phyloP scores from a whole-genome alignment of 2,888 invertebrate genomes.

The Cybosia mesomella region DNA sequence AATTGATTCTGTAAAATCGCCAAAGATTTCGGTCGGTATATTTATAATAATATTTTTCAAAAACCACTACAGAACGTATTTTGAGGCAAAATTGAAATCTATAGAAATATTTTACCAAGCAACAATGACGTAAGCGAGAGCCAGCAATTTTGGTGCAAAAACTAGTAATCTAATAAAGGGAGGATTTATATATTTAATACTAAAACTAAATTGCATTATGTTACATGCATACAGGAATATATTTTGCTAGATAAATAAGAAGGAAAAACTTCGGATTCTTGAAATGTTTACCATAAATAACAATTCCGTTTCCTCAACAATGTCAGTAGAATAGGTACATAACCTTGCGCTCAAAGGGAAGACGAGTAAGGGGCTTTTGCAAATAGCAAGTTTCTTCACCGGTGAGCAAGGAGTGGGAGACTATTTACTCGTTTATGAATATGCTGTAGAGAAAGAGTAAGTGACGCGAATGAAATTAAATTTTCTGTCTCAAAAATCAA shows the following conservation, averaged over 20 bases:
- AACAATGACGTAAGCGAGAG: neutral
- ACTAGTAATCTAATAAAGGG: neutral
- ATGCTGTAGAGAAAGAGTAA: neutral
- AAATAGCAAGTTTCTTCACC: too few relatives aligned
- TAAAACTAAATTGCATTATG: neutral
- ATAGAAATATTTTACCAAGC: neutral
- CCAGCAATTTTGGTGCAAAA: neutral
- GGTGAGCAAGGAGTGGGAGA: neutral
- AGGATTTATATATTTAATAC: neutral
- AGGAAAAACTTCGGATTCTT: conserved; percentile 7
- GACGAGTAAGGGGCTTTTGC: neutral
- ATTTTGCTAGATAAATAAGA: conserved; percentile 6
- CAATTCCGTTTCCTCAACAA: neutral
- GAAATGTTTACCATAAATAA: neutral
- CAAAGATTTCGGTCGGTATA: neutral
- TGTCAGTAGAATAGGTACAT: neutral
- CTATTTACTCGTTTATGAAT: neutral
- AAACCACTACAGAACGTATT: neutral
- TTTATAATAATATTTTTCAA: neutral
- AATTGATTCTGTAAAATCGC: neutral
- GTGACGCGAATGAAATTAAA: neutral
- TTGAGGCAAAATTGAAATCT: neutral
- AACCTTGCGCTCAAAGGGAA: neutral
- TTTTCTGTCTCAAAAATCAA: neutral
- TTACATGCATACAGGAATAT: conserved; percentile 2